Evolutionary conservation across 2,888 invertebrate species (phyloP).

Genomic region (Poecilobothrus nobilitatus): DNA sequence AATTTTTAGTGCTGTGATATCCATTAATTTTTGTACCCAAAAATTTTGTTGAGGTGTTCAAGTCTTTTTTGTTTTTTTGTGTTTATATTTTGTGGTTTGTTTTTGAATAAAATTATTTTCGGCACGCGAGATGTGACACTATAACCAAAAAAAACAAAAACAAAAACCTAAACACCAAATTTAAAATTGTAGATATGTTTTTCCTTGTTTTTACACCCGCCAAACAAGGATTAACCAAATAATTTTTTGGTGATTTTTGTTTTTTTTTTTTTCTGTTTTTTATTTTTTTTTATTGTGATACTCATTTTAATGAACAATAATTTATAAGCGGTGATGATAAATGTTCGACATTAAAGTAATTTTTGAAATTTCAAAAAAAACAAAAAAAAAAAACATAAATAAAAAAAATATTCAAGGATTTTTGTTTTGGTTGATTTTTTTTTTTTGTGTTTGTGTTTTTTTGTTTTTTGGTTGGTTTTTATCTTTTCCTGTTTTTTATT

Average conservation of each 20-base stretch:
- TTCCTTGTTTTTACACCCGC: background rate
- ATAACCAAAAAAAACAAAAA: background rate
- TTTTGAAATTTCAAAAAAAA: background rate
- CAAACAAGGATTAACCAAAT: background rate
- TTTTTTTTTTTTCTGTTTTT: no score
- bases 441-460: background rate
- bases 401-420: conserved; percentile 2
- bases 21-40: background rate
- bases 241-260: no score
- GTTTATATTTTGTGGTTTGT: background rate
- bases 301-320: conserved; percentile 1
- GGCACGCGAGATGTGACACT: conserved; percentile 11
- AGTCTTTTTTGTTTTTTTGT: background rate
- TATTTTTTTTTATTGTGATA: background rate
- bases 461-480: background rate
- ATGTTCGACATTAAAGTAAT: background rate
- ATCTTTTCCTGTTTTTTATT: background rate
- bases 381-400: no score
- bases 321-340: conserved; percentile 3
- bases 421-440: background rate
- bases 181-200: background rate
- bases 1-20: no score
- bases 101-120: conserved; percentile 4
- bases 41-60: background rate
- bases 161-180: background rate